Evolutionary conservation across 2,113 vertebrate genomes (phyloP), one percentile per base, ranked within the genome.

Genomic region (Macquaria ambigua): DNA sequence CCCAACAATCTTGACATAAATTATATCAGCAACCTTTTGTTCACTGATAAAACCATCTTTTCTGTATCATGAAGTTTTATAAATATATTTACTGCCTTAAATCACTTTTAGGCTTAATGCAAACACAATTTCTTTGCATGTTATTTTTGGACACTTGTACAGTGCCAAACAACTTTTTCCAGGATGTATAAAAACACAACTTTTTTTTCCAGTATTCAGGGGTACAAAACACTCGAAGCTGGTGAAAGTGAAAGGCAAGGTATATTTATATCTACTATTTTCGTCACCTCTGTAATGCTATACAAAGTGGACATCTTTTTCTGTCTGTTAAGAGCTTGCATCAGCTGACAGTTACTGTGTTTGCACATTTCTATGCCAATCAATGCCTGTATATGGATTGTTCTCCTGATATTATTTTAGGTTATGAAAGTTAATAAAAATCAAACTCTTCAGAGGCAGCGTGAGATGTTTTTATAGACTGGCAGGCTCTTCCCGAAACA

Each of bases 401-500:
- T 97, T 97, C 95, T 97, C 95, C 94, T 96, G 95, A 96, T 96
- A 93, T 96, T 95, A 96, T 96, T 95, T 94, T 97, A 96, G 96
- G 95, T 96, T 97, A 97, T 97, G 96, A 96, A 97, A 96, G 94
- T 97, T 97, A 95, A 95, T 95, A 95, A 95, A 87, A 86, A 66
- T 85, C 77, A 80, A 92, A 77, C 69, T 93, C 85, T 88, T 85
- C 86, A 63, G 86, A 94, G 82, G 83, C 46, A 28, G 78, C 1
- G 78, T 89, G 78, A 79, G 56, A 76, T 87, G 84, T 90, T 91
- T 90, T 81, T 86, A 41, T 53, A 77, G 50, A 64, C 34, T n/a
- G 41, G n/a, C 52, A 78, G 72, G 20, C 48, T 86, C 64, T 12
- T 74, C 37, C 37, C 75, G 62, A 71, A 90, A 37, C 31, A 79